Percentiles rank a stretch among this genome's conserved stretches.
Conservation (phyloP, 2,113 vertebrate species). For the Alectura lathami region DNA sequence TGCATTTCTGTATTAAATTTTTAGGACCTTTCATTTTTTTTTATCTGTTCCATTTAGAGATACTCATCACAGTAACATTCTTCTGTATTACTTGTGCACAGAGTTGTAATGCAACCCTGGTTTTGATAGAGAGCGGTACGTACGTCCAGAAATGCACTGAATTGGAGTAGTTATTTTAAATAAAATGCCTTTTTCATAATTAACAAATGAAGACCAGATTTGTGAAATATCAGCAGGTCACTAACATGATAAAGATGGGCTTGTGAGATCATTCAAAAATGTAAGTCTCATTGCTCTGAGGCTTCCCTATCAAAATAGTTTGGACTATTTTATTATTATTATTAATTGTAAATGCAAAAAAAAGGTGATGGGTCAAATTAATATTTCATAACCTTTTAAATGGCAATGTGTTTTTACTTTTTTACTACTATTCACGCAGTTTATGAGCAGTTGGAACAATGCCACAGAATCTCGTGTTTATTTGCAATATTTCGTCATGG, state of each 20-base stretch:
- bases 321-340: not conserved
- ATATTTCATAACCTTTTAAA: not conserved
- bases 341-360: not conserved
- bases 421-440: not conserved
- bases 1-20: not conserved
- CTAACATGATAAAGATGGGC: not conserved
- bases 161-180: not conserved
- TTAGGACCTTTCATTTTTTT: slow-evolving; percentile 33
- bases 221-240: slow-evolving; percentile 15
- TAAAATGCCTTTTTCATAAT: not conserved
- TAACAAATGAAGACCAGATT: not conserved
- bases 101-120: not conserved
- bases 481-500: not conserved
- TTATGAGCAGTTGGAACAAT: not conserved
- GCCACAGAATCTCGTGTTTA: not conserved
- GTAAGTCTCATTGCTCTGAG: not conserved
- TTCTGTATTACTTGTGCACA: not conserved
- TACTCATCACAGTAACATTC: not conserved
- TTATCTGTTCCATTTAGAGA: slow-evolving; percentile 49
- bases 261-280: not conserved
- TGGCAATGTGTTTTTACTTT: not conserved
- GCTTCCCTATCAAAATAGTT: not conserved
- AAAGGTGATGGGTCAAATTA: not conserved
- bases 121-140: not conserved
- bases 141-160: not conserved